These are phyloP conservation scores for Ellobius talpinus DNA, from an alignment of 2,113 vertebrate genomes.

Conservation along the genomic window DNA sequence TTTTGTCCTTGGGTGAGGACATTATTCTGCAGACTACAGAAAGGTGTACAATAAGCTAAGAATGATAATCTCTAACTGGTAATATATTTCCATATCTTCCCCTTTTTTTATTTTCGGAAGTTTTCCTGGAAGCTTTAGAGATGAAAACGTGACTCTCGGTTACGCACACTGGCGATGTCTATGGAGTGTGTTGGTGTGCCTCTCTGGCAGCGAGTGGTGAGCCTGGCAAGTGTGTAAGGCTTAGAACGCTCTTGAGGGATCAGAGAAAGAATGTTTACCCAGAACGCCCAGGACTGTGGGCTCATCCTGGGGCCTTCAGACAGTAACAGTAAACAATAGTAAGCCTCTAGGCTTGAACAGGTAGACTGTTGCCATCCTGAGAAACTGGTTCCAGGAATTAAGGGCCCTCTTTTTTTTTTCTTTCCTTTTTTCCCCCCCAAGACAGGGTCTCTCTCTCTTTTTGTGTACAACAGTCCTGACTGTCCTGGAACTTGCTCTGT, in stretches of 20 bases:
- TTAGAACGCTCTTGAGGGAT: not conserved
- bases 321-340: not conserved
- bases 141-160: not conserved
- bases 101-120: not conserved
- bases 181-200: not conserved
- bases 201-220: not conserved
- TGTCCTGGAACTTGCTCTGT: no score
- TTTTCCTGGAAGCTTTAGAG: not conserved
- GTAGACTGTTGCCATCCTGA: not conserved
- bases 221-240: not conserved
- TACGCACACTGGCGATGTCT: not conserved
- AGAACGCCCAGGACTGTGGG: not conserved
- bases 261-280: not conserved
- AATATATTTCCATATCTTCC: not conserved
- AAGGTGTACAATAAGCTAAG: not conserved
- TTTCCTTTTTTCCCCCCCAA: no score
- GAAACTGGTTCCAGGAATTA: not conserved
- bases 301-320: not conserved
- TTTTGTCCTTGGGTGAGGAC: not conserved
- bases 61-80: not conserved
- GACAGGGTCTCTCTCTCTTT: no score
- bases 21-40: not conserved
- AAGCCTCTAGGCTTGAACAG: not conserved
- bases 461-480: no score
- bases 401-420: no score